A percentile compares a stretch with the other conserved stretches of the same genome.
phyloP scores from a whole-genome alignment of 1,140 invertebrate species.

The Leptinotarsa defecta region DNA sequence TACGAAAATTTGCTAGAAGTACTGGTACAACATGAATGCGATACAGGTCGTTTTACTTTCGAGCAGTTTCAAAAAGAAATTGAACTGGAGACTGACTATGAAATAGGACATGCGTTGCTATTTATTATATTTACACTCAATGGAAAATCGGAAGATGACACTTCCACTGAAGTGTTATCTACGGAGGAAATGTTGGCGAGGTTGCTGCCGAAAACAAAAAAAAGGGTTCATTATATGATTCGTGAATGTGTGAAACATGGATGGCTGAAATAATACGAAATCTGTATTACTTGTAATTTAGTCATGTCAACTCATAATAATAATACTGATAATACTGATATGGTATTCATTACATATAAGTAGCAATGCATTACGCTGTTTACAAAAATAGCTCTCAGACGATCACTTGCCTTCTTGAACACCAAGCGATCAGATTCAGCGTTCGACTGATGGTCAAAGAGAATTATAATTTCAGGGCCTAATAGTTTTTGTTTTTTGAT shows the following conservation, averaged over 20 bases:
- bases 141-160: neutral
- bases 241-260: slow-evolving; percentile 20
- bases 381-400: no score
- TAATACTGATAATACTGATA: no score
- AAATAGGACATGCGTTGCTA: slow-evolving; percentile 39
- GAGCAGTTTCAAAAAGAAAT: slow-evolving; percentile 39
- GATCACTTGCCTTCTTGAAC: no score
- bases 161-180: neutral
- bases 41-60: slow-evolving; percentile 34
- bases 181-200: neutral
- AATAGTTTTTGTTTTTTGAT: no score
- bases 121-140: slow-evolving; percentile 29
- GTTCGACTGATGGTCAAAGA: no score
- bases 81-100: slow-evolving; percentile 7
- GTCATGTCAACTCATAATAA: no score
- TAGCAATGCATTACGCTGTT: no score
- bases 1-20: slow-evolving; percentile 56
- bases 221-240: slow-evolving; percentile 17
- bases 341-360: no score
- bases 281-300: no score
- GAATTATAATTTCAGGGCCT: no score
- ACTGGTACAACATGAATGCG: slow-evolving; percentile 40
- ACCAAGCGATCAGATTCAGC: no score
- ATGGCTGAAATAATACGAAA: neutral
- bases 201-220: neutral